Evolutionary conservation across 2,797 vertebrate genomes (phyloP).

Genomic region (Halcyon smyrnensis): DNA sequence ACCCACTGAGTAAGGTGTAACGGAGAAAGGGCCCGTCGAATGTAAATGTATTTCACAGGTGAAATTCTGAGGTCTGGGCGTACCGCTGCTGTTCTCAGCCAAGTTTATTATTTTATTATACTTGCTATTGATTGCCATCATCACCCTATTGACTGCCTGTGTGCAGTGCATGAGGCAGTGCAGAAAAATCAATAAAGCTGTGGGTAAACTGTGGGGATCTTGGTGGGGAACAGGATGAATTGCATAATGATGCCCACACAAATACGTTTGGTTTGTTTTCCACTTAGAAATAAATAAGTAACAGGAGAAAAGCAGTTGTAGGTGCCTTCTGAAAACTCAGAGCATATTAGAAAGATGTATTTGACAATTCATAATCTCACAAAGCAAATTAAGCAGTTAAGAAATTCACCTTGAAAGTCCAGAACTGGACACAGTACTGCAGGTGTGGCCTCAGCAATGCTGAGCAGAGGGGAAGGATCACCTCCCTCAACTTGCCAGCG

Average conservation of each 20-base stretch:
- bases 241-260: neutral
- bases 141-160: neutral
- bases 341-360: neutral
- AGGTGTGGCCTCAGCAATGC: too few relatives aligned
- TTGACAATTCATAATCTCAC: neutral
- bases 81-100: neutral
- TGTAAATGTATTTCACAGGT: neutral
- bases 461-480: too few relatives aligned
- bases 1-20: neutral
- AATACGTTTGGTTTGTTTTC: neutral
- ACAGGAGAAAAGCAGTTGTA: neutral
- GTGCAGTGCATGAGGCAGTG: neutral
- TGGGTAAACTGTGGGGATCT: neutral
- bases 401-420: neutral
- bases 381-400: neutral
- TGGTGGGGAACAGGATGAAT: neutral
- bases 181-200: neutral
- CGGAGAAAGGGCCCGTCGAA: neutral
- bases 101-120: slow-evolving; percentile 4
- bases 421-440: too few relatives aligned
- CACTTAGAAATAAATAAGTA: neutral
- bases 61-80: neutral
- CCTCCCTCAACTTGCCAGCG: neutral
- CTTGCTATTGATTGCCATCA: neutral
- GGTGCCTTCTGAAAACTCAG: neutral